Percentiles rank a stretch among this genome's conserved stretches.
Evolutionary conservation across 2,888 invertebrate genomes (phyloP).

Genomic region (Encarsia formosa): DNA sequence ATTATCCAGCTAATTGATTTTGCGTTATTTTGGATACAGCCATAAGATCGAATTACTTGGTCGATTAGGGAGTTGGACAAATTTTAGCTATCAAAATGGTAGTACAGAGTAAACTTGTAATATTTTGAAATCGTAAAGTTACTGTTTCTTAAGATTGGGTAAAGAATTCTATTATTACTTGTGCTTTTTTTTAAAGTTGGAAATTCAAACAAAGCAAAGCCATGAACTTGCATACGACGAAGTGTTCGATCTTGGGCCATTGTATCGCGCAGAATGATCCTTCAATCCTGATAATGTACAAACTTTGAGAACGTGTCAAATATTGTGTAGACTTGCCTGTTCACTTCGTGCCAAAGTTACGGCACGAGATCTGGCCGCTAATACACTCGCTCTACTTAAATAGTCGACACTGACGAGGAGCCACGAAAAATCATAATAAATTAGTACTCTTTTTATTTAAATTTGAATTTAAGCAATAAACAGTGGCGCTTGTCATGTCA

Average conservation of each 20-base stretch:
- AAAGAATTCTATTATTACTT: no score
- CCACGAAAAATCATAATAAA: conserved; percentile 10
- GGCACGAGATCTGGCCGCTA: conserved; percentile 34
- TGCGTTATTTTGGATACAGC: conserved; percentile 30
- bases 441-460: neutral
- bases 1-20: conserved; percentile 33
- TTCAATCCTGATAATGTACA: conserved; percentile 20
- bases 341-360: conserved; percentile 35
- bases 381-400: conserved; percentile 34
- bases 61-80: conserved; percentile 14
- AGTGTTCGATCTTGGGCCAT: conserved; percentile 13
- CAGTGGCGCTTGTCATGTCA: conserved; percentile 20
- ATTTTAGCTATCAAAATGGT: no score
- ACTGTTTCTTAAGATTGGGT: no score
- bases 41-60: conserved; percentile 29
- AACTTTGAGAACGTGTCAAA: conserved; percentile 31
- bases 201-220: no score
- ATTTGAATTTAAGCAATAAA: no score
- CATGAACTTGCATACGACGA: neutral
- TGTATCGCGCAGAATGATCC: conserved; percentile 14
- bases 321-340: conserved; percentile 36
- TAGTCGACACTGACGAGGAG: conserved; percentile 15
- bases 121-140: no score
- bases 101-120: no score
- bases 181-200: no score